These are phyloP conservation scores for Caenorhabditis afra DNA, from an alignment of 2,888 invertebrate genomes.

Conservation along the genomic window DNA sequence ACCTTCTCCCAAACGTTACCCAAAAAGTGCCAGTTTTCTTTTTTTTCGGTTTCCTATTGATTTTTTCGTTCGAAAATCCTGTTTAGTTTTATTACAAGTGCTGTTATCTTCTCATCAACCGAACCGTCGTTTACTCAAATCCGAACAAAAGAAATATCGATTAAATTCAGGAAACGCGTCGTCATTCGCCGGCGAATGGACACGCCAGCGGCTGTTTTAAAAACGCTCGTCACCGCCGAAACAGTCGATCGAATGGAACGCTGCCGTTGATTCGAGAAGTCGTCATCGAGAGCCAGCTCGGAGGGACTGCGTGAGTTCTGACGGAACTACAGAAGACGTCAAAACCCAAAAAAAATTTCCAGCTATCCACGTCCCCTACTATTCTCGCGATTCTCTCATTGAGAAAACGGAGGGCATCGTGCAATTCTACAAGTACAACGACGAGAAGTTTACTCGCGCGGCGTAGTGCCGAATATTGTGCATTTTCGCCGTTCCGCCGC, in stretches of 20 bases:
- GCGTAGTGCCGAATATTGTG: conserved; percentile 89
- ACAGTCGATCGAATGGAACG: not conserved
- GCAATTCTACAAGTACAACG: conserved; percentile 95
- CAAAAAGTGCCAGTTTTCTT: not conserved
- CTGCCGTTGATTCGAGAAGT: too few relatives aligned
- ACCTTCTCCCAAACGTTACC: not conserved
- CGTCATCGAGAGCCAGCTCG: conserved; percentile 20
- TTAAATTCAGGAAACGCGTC: conserved; percentile 53
- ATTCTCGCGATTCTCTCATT: conserved; percentile 96
- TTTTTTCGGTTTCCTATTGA: not conserved
- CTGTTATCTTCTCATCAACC: not conserved
- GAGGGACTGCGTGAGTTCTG: conserved; percentile 45
- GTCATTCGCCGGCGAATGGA: conserved; percentile 59
- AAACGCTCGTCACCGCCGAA: conserved; percentile 57
- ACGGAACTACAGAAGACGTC: not conserved
- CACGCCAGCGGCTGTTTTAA: conserved; percentile 55
- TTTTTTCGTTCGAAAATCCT: not conserved
- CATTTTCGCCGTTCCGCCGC: conserved; percentile 91
- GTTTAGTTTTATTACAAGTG: too few relatives aligned
- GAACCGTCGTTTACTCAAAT: too few relatives aligned
- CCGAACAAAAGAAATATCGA: too few relatives aligned
- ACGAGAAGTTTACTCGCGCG: conserved; percentile 69
- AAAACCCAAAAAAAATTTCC: conserved; percentile 8
- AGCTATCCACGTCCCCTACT: conserved; percentile 82
- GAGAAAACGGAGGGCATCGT: conserved; percentile 97